Base-by-base conservation (phyloP, 1,140 invertebrate species). In the Zaprionus tsacasi region DNA sequence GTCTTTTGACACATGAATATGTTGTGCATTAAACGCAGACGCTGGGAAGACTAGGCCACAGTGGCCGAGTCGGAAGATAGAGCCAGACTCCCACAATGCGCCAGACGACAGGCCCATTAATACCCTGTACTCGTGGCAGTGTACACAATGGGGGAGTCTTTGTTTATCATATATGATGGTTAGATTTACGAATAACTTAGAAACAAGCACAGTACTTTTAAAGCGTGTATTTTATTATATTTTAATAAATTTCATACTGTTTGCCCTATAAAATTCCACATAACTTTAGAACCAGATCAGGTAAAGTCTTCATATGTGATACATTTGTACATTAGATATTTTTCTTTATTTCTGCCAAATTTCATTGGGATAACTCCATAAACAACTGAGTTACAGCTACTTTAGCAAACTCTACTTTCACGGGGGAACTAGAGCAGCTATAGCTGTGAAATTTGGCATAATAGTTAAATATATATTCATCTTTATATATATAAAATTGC, bases 1-100 rank as follows among this genome's bases (percentile, higher is more conserved):
- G 88, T 91, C 88, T 91, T 91, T 88, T 91, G 88, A 91, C 88
- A 91, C 88, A 91, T 91, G 88, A 88, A 91, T 91, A 91, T 91
- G 88, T 91, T 83, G 78, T 81, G 83, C 88, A 91, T 91, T 91
- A 91, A 91, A 82, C 79, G 56, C 67, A 61, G 64, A 65, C 58
- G 65, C 21, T 21, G 48, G 75, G 27, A 15, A 30, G 56, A 69
- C 72, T 64, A 66, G 45, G 65, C 71, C 73, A 72, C 60, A 68
- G 38, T n/a, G 50, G 56, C 40, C 67, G 43, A 25, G 38, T 43
- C 38, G 30, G 59, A 36, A 30, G 38, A 55, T 38, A 7, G 45
- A 59, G 27, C 30, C 27, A 8, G 56, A 58, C 35, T 58, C 38
- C 35, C 54, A 36, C 50, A 52, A 10, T 36, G 13, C 8, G 65